Conservation (phyloP, 2,113 vertebrate species). For the Pteropus alecto region DNA sequence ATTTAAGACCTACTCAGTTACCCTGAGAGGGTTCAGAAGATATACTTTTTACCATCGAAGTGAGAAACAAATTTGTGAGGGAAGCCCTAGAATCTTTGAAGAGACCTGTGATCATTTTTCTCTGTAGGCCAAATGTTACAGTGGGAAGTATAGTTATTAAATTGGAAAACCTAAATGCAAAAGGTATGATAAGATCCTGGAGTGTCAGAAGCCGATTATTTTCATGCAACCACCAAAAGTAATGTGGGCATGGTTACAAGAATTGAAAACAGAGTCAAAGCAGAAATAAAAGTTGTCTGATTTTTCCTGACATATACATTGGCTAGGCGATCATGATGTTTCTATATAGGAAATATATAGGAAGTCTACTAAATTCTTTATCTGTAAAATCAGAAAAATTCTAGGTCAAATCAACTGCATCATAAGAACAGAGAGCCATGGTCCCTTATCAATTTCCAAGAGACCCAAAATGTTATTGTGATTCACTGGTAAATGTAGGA, state of each 20-base stretch:
- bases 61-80: neutral
- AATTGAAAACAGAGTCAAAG: neutral
- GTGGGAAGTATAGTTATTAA: neutral
- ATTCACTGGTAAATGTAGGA: neutral
- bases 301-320: neutral
- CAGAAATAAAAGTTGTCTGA: neutral
- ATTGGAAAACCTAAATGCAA: neutral
- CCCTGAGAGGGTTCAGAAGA: neutral
- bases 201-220: neutral
- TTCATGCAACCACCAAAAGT: neutral
- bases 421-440: neutral
- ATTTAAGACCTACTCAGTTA: neutral
- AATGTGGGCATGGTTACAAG: neutral
- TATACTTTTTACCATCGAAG: neutral
- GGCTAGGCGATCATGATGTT: neutral
- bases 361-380: neutral
- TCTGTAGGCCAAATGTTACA: neutral
- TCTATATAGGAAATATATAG: neutral
- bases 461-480: neutral
- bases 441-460: neutral
- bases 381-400: neutral
- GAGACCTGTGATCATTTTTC: neutral
- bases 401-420: neutral
- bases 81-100: neutral
- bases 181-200: neutral